A percentile compares a stretch with the other conserved stretches of the same genome.
Conservation (phyloP, 2,888 invertebrate genomes). For the Norana najaformis region DNA sequence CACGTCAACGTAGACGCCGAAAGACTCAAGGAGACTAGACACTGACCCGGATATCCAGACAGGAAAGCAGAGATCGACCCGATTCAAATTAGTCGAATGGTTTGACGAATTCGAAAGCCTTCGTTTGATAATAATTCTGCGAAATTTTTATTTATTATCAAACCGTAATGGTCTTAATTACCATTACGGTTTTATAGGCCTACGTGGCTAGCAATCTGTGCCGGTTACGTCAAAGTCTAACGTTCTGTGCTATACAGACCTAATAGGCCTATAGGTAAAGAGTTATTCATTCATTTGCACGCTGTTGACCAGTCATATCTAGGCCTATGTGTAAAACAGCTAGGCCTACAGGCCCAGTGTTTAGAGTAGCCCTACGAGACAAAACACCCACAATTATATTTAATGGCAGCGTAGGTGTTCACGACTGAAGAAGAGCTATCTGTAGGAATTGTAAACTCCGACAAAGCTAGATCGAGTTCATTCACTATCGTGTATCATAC, state of each 20-base stretch:
- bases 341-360: background rate
- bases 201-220: background rate
- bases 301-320: background rate
- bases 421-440: background rate
- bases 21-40: background rate
- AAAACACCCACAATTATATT: background rate
- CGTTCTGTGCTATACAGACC: background rate
- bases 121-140: background rate
- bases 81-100: background rate
- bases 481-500: too few species aligned
- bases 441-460: background rate
- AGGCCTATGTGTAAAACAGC: background rate
- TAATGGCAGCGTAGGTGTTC: background rate
- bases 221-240: background rate
- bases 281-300: background rate
- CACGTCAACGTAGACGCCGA: background rate
- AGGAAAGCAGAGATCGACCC: background rate
- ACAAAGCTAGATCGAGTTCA: background rate
- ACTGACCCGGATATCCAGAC: background rate
- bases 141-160: background rate
- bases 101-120: slow-evolving; percentile 1
- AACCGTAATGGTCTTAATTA: background rate
- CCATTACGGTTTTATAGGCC: background rate
- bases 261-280: background rate
- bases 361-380: background rate